Evolutionary conservation across 2,113 vertebrate genomes (phyloP).

Genomic region (Petaurus breviceps): DNA sequence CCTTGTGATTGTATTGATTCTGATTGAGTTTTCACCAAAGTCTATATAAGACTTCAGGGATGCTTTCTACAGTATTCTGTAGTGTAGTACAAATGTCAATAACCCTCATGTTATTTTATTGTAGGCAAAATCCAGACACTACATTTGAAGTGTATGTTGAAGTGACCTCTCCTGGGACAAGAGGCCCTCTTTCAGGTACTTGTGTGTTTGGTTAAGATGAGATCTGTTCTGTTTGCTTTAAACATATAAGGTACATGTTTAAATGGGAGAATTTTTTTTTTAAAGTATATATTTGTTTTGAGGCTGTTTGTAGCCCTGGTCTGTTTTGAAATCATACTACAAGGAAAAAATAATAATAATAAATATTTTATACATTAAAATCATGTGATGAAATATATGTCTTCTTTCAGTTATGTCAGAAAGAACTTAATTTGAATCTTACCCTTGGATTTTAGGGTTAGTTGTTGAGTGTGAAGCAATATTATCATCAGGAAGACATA

Average conservation of each 20-base stretch:
- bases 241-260: constrained; percentile 30
- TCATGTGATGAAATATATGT: not conserved
- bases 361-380: constrained; percentile 27
- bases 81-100: not conserved
- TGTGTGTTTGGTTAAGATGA: constrained; percentile 26
- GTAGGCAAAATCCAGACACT: constrained; percentile 94
- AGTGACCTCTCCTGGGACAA: constrained; percentile 87
- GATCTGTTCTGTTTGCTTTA: constrained; percentile 21
- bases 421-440: constrained; percentile 47
- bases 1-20: constrained; percentile 38
- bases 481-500: constrained; percentile 30
- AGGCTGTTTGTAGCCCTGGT: constrained; percentile 36
- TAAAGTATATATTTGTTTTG: constrained; percentile 35
- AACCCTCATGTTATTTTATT: constrained; percentile 72
- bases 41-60: constrained; percentile 19
- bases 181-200: constrained; percentile 87
- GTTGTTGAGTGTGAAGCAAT: constrained; percentile 46
- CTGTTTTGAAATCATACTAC: constrained; percentile 3
- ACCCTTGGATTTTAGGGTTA: constrained; percentile 48
- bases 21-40: constrained; percentile 47
- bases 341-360: constrained; percentile 31
- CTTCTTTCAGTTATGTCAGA: constrained; percentile 24
- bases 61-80: not conserved
- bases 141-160: constrained; percentile 96
- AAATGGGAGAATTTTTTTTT: constrained; percentile 37